Conservation (phyloP, 2,888 invertebrate species). For the Isotomurus palustris region DNA sequence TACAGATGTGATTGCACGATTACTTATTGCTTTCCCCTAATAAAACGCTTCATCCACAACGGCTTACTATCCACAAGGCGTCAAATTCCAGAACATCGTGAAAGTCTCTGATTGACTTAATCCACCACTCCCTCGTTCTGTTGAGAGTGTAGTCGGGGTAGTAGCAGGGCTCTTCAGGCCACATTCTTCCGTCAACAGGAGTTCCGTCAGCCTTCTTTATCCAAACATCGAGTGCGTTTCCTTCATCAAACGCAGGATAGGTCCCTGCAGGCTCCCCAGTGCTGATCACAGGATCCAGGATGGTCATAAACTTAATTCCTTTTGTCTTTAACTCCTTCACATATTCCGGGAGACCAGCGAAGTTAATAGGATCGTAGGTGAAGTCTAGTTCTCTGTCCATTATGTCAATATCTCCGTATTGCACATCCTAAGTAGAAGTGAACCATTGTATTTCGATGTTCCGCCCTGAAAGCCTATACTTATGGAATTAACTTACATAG, state of each 20-base stretch:
- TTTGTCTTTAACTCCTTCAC: constrained; percentile 63
- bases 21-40: not conserved
- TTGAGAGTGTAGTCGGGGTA: constrained; percentile 80
- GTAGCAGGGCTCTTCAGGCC: constrained; percentile 50
- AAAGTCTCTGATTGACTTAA: constrained; percentile 61
- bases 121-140: constrained; percentile 65
- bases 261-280: constrained; percentile 25
- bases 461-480: too few species aligned
- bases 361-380: constrained; percentile 62
- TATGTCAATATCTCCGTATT: constrained; percentile 59
- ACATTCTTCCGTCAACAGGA: constrained; percentile 30
- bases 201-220: constrained; percentile 38
- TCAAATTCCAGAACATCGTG: constrained; percentile 65
- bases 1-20: constrained; percentile 6
- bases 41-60: not conserved
- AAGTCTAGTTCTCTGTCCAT: constrained; percentile 76
- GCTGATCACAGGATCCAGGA: constrained; percentile 41
- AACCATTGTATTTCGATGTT: too few species aligned
- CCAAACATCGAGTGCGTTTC: constrained; percentile 45
- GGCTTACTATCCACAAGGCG: constrained; percentile 76
- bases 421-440: constrained; percentile 39
- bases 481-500: constrained; percentile 62
- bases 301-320: constrained; percentile 41
- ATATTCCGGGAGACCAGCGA: constrained; percentile 62
- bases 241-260: constrained; percentile 39